Conservation (phyloP, 1,140 invertebrate species). For the Thaumatotibia leucotreta region DNA sequence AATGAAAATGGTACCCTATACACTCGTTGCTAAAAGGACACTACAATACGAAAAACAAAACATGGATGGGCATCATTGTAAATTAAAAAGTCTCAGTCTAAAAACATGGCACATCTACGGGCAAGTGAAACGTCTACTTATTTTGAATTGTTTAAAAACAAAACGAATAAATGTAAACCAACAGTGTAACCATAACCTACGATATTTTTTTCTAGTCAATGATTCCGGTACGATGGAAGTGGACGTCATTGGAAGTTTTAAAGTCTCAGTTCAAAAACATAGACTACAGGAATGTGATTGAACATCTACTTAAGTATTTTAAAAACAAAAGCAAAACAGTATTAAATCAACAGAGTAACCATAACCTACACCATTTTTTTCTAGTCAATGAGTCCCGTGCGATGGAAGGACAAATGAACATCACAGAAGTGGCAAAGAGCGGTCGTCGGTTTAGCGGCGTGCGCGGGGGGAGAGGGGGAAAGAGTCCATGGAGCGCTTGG, state of each 20-base stretch:
- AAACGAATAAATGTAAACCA: too few relatives aligned
- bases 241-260: too few relatives aligned
- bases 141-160: too few relatives aligned
- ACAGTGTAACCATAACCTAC: too few relatives aligned
- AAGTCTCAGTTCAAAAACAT: not conserved
- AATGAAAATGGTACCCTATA: not conserved
- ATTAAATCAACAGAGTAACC: too few relatives aligned
- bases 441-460: not conserved
- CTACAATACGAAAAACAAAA: not conserved
- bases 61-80: too few relatives aligned
- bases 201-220: too few relatives aligned
- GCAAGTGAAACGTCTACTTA: too few relatives aligned
- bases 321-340: not conserved
- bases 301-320: not conserved
- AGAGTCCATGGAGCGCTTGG: conserved; percentile 44
- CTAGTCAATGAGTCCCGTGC: not conserved
- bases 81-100: too few relatives aligned
- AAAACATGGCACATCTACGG: too few relatives aligned
- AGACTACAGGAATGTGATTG: not conserved
- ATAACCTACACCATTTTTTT: not conserved
- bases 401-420: not conserved
- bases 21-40: not conserved
- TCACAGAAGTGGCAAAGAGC: not conserved
- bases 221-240: too few relatives aligned
- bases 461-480: conserved; percentile 19